These are phyloP conservation scores for Automeris io DNA, from an alignment of 2,888 invertebrate species.

Conservation along the genomic window DNA sequence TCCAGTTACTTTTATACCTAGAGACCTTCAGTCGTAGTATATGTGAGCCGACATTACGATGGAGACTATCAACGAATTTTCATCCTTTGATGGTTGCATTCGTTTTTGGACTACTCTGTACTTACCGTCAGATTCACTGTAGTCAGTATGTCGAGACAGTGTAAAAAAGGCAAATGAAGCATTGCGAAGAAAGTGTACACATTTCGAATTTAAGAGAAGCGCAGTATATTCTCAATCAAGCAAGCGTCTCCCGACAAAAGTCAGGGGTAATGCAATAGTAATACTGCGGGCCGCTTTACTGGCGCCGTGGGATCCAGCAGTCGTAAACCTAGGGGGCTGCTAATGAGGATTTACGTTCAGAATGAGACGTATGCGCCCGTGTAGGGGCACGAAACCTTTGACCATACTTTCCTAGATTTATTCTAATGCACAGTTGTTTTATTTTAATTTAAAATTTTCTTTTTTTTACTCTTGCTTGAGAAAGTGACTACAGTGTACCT, in stretches of 20 bases:
- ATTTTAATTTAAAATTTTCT: no score
- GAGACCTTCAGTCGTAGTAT: no score
- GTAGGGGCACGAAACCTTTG: conserved; percentile 1
- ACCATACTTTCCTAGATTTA: background rate
- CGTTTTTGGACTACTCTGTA: no score
- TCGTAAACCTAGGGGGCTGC: conserved; percentile 55
- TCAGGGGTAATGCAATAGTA: conserved; percentile 63
- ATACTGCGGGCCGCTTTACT: conserved; percentile 54
- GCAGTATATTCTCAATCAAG: conserved; percentile 1
- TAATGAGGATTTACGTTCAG: conserved; percentile 70
- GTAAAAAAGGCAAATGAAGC: no score
- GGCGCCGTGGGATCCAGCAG: conserved; percentile 53
- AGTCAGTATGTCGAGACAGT: no score
- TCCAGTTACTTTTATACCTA: no score
- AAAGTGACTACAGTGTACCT: no score
- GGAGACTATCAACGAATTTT: no score
- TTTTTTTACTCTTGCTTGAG: no score
- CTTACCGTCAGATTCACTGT: no score
- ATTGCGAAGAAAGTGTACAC: background rate
- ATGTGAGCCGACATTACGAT: no score
- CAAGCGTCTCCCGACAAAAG: conserved; percentile 32
- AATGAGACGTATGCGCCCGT: conserved; percentile 6
- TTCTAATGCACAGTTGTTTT: background rate
- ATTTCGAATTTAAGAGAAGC: background rate
- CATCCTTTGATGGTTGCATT: no score